A percentile compares a stretch with the other conserved stretches of the same genome.
Conservation (phyloP, 1,140 invertebrate species). For the Reticulitermes speratus region DNA sequence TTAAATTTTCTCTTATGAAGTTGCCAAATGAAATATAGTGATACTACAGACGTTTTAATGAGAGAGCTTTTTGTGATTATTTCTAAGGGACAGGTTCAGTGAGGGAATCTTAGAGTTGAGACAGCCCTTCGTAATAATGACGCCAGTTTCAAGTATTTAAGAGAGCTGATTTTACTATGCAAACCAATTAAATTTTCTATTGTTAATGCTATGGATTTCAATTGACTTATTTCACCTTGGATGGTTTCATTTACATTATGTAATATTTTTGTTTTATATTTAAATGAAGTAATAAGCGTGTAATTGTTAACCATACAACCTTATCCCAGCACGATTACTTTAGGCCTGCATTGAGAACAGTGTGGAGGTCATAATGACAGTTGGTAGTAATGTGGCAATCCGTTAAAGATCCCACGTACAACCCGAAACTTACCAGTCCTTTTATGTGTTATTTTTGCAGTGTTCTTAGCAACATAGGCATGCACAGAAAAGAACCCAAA, state of each 20-base stretch:
- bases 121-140: neutral
- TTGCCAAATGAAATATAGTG: no score
- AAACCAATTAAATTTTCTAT: slow-evolving; percentile 12
- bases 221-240: slow-evolving; percentile 31
- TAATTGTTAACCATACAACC: neutral
- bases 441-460: neutral
- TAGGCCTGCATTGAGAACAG: neutral
- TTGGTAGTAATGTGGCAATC: neutral
- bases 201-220: slow-evolving; percentile 29
- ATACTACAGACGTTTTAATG: no score
- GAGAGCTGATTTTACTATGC: neutral
- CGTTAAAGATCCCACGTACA: neutral
- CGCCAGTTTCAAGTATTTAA: neutral
- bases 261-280: neutral
- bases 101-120: neutral
- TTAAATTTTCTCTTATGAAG: no score
- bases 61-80: neutral
- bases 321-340: slow-evolving; percentile 6
- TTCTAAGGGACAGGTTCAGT: neutral
- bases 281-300: slow-evolving; percentile 29
- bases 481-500: neutral
- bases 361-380: neutral
- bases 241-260: slow-evolving; percentile 26
- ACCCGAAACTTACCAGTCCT: slow-evolving; percentile 8
- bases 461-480: neutral